Evolutionary conservation across 2,113 vertebrate species (phyloP).

Genomic region (Furnarius figulus): DNA sequence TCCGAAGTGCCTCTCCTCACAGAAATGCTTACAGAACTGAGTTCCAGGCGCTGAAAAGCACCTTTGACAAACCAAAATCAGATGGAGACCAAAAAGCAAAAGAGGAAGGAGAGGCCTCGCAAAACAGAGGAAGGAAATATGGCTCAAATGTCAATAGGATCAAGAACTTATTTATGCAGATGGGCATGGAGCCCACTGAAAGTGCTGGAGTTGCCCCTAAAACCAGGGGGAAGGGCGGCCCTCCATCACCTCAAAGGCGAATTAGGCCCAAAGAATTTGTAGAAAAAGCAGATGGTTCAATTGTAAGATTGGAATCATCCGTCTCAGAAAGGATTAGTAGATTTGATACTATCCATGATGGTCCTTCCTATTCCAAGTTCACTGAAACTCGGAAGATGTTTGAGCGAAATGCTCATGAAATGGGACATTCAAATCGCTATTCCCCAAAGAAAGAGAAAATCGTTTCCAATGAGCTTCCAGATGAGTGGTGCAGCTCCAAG

Average conservation of each 20-base stretch:
- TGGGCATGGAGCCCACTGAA: slow-evolving; percentile 87
- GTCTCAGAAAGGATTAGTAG: slow-evolving; percentile 84
- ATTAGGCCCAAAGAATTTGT: slow-evolving; percentile 88
- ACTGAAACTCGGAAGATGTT: slow-evolving; percentile 94
- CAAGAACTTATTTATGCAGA: slow-evolving; percentile 99
- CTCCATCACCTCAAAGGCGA: slow-evolving; percentile 84
- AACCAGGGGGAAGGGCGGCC: slow-evolving; percentile 73
- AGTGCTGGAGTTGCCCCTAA: slow-evolving; percentile 67
- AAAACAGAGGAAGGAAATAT: slow-evolving; percentile 92
- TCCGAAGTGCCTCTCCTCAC: slow-evolving; percentile 97
- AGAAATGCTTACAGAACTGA: slow-evolving; percentile 96
- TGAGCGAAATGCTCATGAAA: slow-evolving; percentile 86
- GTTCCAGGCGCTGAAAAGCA: slow-evolving; percentile 96
- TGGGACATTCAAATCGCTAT: slow-evolving; percentile 84
- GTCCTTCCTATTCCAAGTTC: slow-evolving; percentile 87
- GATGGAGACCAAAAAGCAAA: slow-evolving; percentile 87
- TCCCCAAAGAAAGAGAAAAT: slow-evolving; percentile 86
- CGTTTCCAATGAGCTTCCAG: slow-evolving; percentile 82
- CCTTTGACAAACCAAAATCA: slow-evolving; percentile 92
- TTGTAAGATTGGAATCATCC: slow-evolving; percentile 86
- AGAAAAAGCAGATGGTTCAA: slow-evolving; percentile 87
- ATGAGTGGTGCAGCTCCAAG: slow-evolving; percentile 87
- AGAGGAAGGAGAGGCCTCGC: slow-evolving; percentile 80
- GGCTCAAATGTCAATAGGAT: slow-evolving; percentile 97
- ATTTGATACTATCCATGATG: slow-evolving; percentile 79